Evolutionary conservation across 2,797 vertebrate species (phyloP), one percentile per base, ranked within the genome.

Genomic region (Danio jaintianensis): DNA sequence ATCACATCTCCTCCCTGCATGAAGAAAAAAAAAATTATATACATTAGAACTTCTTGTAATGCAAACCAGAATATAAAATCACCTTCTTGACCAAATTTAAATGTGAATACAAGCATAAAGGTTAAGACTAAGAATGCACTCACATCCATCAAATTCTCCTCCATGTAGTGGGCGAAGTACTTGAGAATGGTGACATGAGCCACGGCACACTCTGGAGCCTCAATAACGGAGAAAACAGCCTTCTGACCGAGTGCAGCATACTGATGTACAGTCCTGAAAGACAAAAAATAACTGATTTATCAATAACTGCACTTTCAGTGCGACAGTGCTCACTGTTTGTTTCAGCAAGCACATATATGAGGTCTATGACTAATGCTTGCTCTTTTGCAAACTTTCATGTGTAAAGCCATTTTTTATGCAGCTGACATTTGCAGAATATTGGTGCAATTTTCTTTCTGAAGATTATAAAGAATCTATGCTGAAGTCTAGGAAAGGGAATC

Each of bases 121-220:
- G 10, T 7, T 62, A 42, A 45, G 20, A 36, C 6, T 22, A 36
- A n/a, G 22, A 20, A 50, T 16, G 61, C 4, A 94, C 98, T 97
- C 94, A 99, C 98, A 90, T 99, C 98, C 98, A 99, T 99, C 16
- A 99, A 95, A 84, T 99, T 99, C 89, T 99, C 98, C 87, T 99
- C 97, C 98, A 99, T 99, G 91, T 99, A 99, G 85, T 98, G 97
- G 61, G 98, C 96, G 61, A 99, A 99, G 88, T 99, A 99, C 87
- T 99, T 98, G 86, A 99, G 93, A 83, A 99, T 95, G 56, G 97
- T 99, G 79, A 99, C 97, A 93, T 99, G 98, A 75, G 96, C 95
- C 52, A 98, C 95, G 86, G 98, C 98, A 80, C 96, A 96, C 82
- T 98, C 97, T 2, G 98, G 97, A 72, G 96, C 96, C 72, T 99